Base-by-base conservation (phyloP, 1,140 invertebrate genomes). In the Leucophenga varia region DNA sequence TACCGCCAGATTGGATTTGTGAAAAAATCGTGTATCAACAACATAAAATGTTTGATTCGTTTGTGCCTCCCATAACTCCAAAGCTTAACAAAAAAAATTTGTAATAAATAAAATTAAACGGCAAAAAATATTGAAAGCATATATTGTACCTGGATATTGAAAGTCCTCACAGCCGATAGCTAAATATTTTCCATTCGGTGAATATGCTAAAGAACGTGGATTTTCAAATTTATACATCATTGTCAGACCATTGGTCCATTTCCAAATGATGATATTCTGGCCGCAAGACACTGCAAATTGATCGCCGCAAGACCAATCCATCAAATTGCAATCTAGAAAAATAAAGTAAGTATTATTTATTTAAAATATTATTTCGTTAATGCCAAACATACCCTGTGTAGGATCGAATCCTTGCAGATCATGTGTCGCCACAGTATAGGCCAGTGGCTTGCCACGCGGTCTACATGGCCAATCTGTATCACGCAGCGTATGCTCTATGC, bases 201-300 rank as follows among this genome's bases (percentile, higher is more conserved):
- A 67, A 50, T 57, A 73, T 31, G 53, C 56, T 0, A 74, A 16
- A 2, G 71, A 41, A 5, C 49, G 53, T 2, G 61, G 54, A 20
- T 46, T 46, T n/a, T 67, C 54, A 0, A 74, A 50, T 10, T 54
- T 57, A 6, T 64, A 74, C 4, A 69, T 40, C 61, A 72, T 61
- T 5, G 64, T 72, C 14, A 50, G 57, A 30, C 64, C 56, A 7
- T 57, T 53, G 1, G 46, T 34, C 19, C 59, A 57, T 14, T 59
- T 60, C 67, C 67, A 74, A 10, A 74, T 38, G 28, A 74, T 64
- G 5, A 74, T 35, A 30, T 72, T 63, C 19, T 61, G 34, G 2
- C 58, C 64, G 40, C 60, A 64, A 0, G 67, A 64, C 12, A 68
- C 47, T 0, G 59, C 71, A 30, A 74, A 63, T 41, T 69, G 72